Evolutionary conservation across 2,113 vertebrate genomes (phyloP), one percentile per base, ranked within the genome.

Genomic region (Butorides virescens): DNA sequence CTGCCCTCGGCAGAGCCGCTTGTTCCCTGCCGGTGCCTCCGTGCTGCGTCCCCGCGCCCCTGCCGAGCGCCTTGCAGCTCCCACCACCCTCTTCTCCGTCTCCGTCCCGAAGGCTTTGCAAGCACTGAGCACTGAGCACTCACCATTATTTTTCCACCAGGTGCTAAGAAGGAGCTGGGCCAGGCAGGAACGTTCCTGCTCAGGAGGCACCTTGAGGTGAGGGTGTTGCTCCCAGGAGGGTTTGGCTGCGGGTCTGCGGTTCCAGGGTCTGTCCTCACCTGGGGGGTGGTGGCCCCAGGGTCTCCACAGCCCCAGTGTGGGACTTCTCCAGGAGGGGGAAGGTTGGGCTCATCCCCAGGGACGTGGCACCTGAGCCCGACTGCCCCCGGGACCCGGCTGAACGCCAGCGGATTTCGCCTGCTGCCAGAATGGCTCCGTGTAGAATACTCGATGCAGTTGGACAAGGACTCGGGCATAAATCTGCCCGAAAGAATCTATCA

Each of bases 1-100:
- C 47, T 1, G 11, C 13, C n/a, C 82, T 29, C 50, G 8, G 66
- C 4, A 26, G 16, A 32, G 74, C 34, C 3, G 3, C 12, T 26
- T 29, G 11, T n/a, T 50, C 17, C 36, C 52, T 6, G 20, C 42
- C 3, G 0, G 2, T 6, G 13, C 47, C 30, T 10, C 47, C 9
- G 26, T 10, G 20, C 12, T 9, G 4, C 55, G 14, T 27, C 71
- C 13, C 7, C 36, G 2, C 3, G 13, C 25, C 29, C 16, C 16
- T 44, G 78, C 83, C 44, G 2, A 2, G 32, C 11, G 1, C 21
- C 49, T 29, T 0, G 0, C n/a, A 12, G 67, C 67, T 52, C 62
- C 1, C 10, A 22, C 42, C 47, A 1, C 23, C 26, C 65, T 1
- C 0, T 7, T 7, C 37, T 39, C 42, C 19, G 8, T 5, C 78